Base-by-base conservation (phyloP, 2,888 invertebrate genomes). In the Rosalia funebris region DNA sequence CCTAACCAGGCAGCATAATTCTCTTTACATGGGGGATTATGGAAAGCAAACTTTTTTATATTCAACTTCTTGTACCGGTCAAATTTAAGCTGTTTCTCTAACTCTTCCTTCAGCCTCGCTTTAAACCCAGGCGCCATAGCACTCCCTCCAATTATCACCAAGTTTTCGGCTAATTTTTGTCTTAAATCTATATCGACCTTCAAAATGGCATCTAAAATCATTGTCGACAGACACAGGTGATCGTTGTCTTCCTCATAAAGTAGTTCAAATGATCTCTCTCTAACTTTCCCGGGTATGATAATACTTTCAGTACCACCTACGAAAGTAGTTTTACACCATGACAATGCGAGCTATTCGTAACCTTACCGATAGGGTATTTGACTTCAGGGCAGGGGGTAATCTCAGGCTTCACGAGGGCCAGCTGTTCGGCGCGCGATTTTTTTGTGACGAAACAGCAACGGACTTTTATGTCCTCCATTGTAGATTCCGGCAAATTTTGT, bases 1-100 rank as follows among this genome's bases (percentile, higher is more conserved):
- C 96, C 96, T 19, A 93, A 82, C 96, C 97, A 98, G 34, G 92
- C 89, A 9, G 88, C 87, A 75, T 89, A 91, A 83, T 95, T 96
- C 57, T 89, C 88, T 77, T 91, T 90, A 25, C 91, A 88, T 11
- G 95, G 93, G 32, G 91, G 84, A 1, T 83, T 81, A 82, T 96
- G 96, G 79, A 96, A 93, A 81, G 90, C 91, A 77, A 96, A 90
- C 17, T 82, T 83, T 55, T 85, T 83, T 15, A 90, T 76, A 65
- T 86, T 86, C 37, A 92, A 81, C 64, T 85, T 85, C 0, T 84
- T 84, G 66, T 85, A 84, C 79, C 92, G 91, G 1, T 86, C 83
- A 34, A 86, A 84, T 17, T 85, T 80, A n/a, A 90, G 77, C 41
- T 94, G 85, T 58, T 85, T 76, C 25, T 87, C 83, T 56, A 98